Evolutionary conservation across 1,140 invertebrate genomes (phyloP).

Genomic region (Tetragonula clypearis): DNA sequence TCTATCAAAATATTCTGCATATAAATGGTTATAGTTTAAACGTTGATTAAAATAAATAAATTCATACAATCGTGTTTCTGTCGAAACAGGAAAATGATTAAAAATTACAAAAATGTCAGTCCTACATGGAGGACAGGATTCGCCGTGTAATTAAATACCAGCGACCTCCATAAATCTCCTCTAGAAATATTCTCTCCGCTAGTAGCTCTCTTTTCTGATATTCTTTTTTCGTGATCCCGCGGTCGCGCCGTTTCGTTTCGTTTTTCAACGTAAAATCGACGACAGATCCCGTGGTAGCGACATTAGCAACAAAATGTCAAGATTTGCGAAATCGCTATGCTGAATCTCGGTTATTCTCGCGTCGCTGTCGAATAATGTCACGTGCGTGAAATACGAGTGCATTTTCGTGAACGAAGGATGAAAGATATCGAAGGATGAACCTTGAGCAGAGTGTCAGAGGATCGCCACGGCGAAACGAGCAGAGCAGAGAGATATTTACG

Average conservation of each 20-base stretch:
- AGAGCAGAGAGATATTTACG: neutral
- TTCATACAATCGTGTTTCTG: too few relatives aligned
- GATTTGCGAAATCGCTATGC: neutral
- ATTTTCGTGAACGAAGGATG: too few relatives aligned
- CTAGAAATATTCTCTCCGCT: neutral
- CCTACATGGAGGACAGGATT: too few relatives aligned
- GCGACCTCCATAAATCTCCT: neutral
- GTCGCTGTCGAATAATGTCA: conserved; percentile 40
- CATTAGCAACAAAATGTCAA: conserved; percentile 30
- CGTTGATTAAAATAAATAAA: too few relatives aligned
- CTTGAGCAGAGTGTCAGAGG: conserved; percentile 13
- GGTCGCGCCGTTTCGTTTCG: neutral
- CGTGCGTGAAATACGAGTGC: neutral
- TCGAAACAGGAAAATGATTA: too few relatives aligned
- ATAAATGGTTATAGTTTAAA: too few relatives aligned
- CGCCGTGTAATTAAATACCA: neutral
- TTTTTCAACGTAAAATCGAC: neutral
- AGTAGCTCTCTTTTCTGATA: neutral
- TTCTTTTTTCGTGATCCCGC: neutral
- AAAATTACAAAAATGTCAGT: too few relatives aligned
- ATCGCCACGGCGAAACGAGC: neutral
- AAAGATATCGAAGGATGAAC: neutral
- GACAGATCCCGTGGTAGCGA: neutral
- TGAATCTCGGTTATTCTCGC: conserved; percentile 21
- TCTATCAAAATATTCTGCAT: too few relatives aligned